Conservation (phyloP, 2,888 invertebrate genomes). For the Bombylius discolor region DNA sequence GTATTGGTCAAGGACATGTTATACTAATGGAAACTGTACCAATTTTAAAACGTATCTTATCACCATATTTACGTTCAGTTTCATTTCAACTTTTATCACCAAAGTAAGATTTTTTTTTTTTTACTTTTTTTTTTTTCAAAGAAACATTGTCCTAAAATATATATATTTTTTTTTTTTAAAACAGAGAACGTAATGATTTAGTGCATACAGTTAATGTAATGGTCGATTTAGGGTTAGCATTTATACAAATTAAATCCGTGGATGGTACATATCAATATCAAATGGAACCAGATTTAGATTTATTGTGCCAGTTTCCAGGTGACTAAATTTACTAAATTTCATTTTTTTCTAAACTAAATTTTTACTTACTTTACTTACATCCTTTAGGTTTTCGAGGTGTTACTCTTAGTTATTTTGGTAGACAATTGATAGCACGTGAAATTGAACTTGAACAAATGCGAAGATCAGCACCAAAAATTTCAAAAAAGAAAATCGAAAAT, state of each 20-base stretch:
- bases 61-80: constrained; percentile 63
- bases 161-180: constrained; percentile 1
- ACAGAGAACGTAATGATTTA: constrained; percentile 43
- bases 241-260: constrained; percentile 59
- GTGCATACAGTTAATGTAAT: constrained; percentile 62
- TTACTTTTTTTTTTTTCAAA: neutral
- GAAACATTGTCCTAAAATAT: neutral
- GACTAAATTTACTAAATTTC: neutral
- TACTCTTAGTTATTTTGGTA: constrained; percentile 50
- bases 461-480: constrained; percentile 35
- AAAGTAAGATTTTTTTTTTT: constrained; percentile 21
- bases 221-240: constrained; percentile 80
- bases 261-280: constrained; percentile 63
- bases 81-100: constrained; percentile 31
- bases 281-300: constrained; percentile 69
- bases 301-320: constrained; percentile 35
- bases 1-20: constrained; percentile 32
- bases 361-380: neutral
- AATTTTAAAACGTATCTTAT: constrained; percentile 53
- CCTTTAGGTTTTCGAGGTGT: constrained; percentile 25
- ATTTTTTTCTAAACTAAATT: neutral
- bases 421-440: constrained; percentile 71
- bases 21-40: constrained; percentile 62
- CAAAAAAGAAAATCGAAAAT: constrained; percentile 6
- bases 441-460: constrained; percentile 67